Evolutionary conservation across 2,888 invertebrate genomes (phyloP), one percentile per base, ranked within the genome.

Genomic region (Phymatocera aterrima): DNA sequence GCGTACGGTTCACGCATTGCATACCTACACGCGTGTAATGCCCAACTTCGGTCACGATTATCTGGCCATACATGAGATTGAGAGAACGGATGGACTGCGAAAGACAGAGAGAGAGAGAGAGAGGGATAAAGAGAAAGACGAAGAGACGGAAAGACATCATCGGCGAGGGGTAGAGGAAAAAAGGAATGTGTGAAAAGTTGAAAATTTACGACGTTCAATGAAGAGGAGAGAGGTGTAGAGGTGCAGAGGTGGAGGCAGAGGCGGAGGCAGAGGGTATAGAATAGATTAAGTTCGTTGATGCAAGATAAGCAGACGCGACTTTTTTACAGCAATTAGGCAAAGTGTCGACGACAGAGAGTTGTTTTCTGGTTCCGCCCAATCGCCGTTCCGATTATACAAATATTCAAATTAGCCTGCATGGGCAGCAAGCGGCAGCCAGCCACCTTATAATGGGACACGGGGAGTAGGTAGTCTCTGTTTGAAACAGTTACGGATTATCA

Each of bases 401-500:
- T 90, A 90, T 90, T 90, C 87, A 90, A 90, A 90, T 90, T 84
- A 87, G 85, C 57, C 57, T 5, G 40, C 15, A 28, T 57, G 57
- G 57, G 21, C 57, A 57, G 51, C 28, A 28, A 57, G 57, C 15
- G 1, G 15, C 15, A 28, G 34, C 61, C 34, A 37, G 61, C 51
- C n/a, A 2, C 3, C 51, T 51, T 40, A 40, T 40, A 40, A 40
- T 40, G 8, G 4, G 40, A 4, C 40, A 40, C 40, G 8, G n/a
- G 54, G 12, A 15, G 31, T 6, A 37, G 31, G 8, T 28, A 3
- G 83, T 84, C 86, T 88, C 90, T 90, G 90, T 83, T 83, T 87
- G 89, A 88, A 90, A 90, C 90, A 90, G 90, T 90, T 89, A 90
- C 90, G 88, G 88, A 90, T 90, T 86, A 89, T 89, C 87, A 88